Conservation (phyloP, 2,113 vertebrate species). For the Psilopogon haemacephalus region DNA sequence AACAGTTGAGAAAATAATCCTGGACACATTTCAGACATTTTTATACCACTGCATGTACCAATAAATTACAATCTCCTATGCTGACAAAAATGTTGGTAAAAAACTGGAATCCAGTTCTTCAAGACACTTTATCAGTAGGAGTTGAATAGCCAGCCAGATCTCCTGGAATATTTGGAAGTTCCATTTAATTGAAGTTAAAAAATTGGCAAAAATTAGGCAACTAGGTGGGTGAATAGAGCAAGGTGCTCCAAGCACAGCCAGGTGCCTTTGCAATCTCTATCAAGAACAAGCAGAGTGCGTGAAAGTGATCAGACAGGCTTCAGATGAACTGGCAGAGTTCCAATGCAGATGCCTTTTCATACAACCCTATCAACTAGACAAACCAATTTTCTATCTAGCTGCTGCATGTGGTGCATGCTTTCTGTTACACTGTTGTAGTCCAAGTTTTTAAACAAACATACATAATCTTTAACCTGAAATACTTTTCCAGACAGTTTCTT, state of each 20-base stretch:
- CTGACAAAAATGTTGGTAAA: background rate
- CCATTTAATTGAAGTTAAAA: background rate
- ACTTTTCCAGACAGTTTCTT: background rate
- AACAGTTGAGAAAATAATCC: background rate
- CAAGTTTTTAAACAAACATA: background rate
- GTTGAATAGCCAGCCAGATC: background rate
- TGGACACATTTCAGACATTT: background rate
- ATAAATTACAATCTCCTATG: background rate
- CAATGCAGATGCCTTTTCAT: background rate
- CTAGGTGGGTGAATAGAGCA: background rate
- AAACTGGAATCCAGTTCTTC: background rate
- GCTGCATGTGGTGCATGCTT: background rate
- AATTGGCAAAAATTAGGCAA: background rate
- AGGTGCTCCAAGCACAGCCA: background rate
- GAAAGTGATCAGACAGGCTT: background rate
- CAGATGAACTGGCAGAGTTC: background rate
- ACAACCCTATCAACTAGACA: background rate
- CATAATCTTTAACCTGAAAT: background rate
- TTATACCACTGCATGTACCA: background rate
- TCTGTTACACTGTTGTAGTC: background rate
- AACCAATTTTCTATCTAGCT: background rate
- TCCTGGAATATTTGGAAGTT: background rate
- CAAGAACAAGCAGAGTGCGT: background rate
- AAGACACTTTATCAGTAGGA: background rate
- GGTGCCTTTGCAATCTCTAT: background rate